A percentile compares a stretch with the other conserved stretches of the same genome.
Conservation (phyloP, 1,140 invertebrate species). For the Schmidtea mediterranea region DNA sequence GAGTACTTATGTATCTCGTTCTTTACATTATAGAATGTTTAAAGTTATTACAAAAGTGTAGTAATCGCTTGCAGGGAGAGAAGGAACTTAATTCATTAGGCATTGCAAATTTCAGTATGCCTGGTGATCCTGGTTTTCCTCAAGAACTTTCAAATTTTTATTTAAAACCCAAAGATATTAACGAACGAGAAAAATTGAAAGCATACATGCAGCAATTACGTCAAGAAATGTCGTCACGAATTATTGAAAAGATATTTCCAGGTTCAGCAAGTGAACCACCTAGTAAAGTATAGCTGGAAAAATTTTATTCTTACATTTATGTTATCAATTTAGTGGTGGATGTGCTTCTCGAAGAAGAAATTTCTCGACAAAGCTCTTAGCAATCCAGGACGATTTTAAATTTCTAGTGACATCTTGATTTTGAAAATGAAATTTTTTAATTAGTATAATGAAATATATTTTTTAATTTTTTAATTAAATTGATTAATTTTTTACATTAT, state of each 20-base stretch:
- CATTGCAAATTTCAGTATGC: slow-evolving; percentile 77
- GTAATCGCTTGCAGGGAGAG: slow-evolving; percentile 13
- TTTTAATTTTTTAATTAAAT: no score
- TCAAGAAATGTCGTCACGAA: slow-evolving; percentile 64
- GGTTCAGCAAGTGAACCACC: neutral
- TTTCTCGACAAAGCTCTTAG: slow-evolving; percentile 68
- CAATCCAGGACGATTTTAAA: neutral
- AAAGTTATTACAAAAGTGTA: slow-evolving; percentile 57
- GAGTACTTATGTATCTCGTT: slow-evolving; percentile 84
- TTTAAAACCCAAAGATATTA: slow-evolving; percentile 40
- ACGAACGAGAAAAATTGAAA: slow-evolving; percentile 35
- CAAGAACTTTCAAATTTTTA: slow-evolving; percentile 61
- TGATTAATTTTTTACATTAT: no score
- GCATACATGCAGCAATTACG: slow-evolving; percentile 73
- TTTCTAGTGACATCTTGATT: no score
- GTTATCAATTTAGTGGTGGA: slow-evolving; percentile 51
- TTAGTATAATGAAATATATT: no score
- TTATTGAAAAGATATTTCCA: slow-evolving; percentile 31
- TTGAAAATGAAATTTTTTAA: no score
- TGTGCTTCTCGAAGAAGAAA: slow-evolving; percentile 92
- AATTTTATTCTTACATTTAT: neutral
- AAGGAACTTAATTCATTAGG: slow-evolving; percentile 88
- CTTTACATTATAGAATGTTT: slow-evolving; percentile 95
- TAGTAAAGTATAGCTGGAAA: neutral
- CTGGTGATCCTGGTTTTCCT: slow-evolving; percentile 80